Base-by-base conservation (phyloP, 2,113 vertebrate genomes). In the Ictalurus furcatus region DNA sequence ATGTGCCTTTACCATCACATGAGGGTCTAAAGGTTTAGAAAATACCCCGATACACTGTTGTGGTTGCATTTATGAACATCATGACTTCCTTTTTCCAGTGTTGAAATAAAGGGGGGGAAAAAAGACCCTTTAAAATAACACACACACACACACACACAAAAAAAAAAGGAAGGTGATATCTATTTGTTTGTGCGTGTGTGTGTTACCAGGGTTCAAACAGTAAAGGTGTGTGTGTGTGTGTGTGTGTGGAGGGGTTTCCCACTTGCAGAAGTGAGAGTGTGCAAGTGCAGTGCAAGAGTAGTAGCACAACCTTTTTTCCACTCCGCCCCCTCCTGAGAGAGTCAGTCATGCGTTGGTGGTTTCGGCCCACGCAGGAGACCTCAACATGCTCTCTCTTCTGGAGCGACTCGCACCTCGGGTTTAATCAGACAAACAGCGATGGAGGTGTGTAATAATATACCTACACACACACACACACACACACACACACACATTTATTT, bases 51-150 rank as follows among this genome's bases (percentile, higher is more conserved):
- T 3, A 67, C 34, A 71, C 58, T 65, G 76, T 89, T 76, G 74
- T 63, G 88, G 88, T 80, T 25, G 23, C 21, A 19, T 34, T n/a
- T 19, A 56, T 89, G 61, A 78, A 65, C 54, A 74, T 34, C 3
- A 71, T 84, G 67, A 88, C 87, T 74, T 74, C n/a, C 80, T 88
- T 61, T 88, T 88, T 88, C 87, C 87, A 84, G 21, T 84, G 87
- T 34, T 80, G 54, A 74, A 88, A 83, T 19, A 7, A 81, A 28
- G 44, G 44, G 44, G 48, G 40, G 78, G 48, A 7, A 52, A 81
- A 71, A 88, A 88, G 67, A 88, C 79, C 80, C 80, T 83, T 37
- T 52, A n/a, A 56, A 69, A 87, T 23, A 85, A 44, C 56, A 61
- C 28, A 7, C 44, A 48, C 44, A 48, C 40, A 44, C 40, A 44